These are phyloP conservation scores for Mercenaria mercenaria DNA, from an alignment of 1,140 invertebrate genomes.

Conservation along the genomic window DNA sequence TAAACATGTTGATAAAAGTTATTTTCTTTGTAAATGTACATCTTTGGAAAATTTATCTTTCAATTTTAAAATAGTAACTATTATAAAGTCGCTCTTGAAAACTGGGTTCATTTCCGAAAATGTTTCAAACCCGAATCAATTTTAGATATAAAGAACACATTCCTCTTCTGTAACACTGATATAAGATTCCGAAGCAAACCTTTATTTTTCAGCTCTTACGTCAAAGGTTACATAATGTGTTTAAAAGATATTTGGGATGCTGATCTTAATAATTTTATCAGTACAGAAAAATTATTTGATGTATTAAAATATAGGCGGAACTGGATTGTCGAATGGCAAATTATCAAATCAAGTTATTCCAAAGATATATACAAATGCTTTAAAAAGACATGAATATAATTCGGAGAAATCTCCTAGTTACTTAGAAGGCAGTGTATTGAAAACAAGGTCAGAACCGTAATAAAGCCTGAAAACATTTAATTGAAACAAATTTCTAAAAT, in stretches of 20 bases:
- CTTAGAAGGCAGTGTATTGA: too few relatives aligned
- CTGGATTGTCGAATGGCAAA: not conserved
- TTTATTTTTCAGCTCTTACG: not conserved
- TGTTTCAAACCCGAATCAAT: not conserved
- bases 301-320: not conserved
- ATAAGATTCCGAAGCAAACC: not conserved
- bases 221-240: not conserved
- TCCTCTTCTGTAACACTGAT: not conserved
- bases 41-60: not conserved
- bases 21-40: not conserved
- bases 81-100: not conserved
- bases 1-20: not conserved
- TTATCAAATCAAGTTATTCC: not conserved
- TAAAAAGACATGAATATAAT: not conserved
- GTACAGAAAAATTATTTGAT: not conserved
- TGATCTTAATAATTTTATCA: not conserved
- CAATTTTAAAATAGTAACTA: not conserved
- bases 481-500: not conserved
- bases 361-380: not conserved
- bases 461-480: not conserved
- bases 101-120: not conserved
- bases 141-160: not conserved
- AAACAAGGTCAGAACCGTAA: not conserved
- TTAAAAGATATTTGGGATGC: not conserved
- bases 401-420: not conserved